Evolutionary conservation across 2,113 vertebrate genomes (phyloP).

Genomic region (Cepphus grylle): DNA sequence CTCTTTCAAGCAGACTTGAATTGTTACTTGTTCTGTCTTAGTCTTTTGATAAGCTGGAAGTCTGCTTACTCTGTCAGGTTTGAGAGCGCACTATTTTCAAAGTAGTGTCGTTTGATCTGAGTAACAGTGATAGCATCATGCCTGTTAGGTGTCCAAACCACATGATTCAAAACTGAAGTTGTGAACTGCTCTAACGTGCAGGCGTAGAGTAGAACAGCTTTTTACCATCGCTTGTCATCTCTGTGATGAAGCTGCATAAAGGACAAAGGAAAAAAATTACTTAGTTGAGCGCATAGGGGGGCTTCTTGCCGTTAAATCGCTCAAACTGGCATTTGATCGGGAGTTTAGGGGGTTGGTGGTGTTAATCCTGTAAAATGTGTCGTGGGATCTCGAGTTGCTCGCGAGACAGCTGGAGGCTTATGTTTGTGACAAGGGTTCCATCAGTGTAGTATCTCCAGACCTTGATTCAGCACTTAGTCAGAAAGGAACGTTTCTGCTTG

Average conservation of each 20-base stretch:
- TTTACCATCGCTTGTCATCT: neutral
- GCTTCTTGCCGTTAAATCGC: neutral
- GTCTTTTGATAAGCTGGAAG: neutral
- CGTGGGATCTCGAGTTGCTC: neutral
- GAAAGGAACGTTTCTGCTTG: neutral
- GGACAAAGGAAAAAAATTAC: accelerated
- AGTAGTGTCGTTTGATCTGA: neutral
- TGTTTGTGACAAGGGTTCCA: neutral
- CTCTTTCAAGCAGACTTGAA: neutral
- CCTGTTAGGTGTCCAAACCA: neutral
- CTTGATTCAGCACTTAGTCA: constrained; percentile 15
- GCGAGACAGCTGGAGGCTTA: neutral
- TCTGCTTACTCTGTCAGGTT: neutral
- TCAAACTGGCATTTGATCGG: neutral
- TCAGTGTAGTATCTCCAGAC: neutral
- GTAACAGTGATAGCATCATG: neutral
- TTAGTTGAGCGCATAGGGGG: neutral
- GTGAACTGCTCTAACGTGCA: neutral
- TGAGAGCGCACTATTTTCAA: neutral
- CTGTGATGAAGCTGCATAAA: neutral
- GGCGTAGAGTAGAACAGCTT: neutral
- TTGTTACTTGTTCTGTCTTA: neutral
- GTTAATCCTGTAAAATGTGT: neutral
- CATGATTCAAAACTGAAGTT: neutral
- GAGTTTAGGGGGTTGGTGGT: neutral